Conservation (phyloP, 1,140 invertebrate genomes). For the Saccostrea echinata region DNA sequence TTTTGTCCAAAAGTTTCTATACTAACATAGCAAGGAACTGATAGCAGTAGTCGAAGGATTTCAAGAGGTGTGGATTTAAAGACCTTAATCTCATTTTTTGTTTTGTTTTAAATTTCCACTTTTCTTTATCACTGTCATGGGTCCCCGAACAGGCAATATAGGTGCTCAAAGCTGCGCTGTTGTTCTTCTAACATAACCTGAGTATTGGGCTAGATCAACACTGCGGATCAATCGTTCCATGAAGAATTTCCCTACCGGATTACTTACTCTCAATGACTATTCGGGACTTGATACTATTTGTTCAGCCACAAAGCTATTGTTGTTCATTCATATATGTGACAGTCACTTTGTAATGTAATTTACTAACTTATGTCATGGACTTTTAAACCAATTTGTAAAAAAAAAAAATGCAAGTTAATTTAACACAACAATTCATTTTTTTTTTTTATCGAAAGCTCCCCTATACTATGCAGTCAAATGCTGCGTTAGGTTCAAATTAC, state of each 20-base stretch:
- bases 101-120: conserved; percentile 25
- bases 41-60: background rate
- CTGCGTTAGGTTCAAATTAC: background rate
- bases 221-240: background rate
- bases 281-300: background rate
- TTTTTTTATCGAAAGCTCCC: background rate
- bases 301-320: conserved; percentile 21
- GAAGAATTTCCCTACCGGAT: conserved; percentile 6
- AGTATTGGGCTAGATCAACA: background rate
- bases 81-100: background rate
- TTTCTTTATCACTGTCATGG: background rate
- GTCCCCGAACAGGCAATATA: background rate
- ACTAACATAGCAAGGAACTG: background rate
- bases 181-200: too few species aligned
- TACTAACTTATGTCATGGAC: background rate
- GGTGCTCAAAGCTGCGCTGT: too few species aligned
- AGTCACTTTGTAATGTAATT: background rate
- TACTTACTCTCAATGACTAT: conserved; percentile 12
- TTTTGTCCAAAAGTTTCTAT: conserved; percentile 3
- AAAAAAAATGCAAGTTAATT: background rate
- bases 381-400: conserved; percentile 33
- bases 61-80: background rate
- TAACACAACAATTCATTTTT: background rate
- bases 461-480: background rate
- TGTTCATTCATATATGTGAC: background rate